Evolutionary conservation across 1,140 invertebrate species (phyloP), one percentile per base, ranked within the genome.

Genomic region (Bombus balteatus): DNA sequence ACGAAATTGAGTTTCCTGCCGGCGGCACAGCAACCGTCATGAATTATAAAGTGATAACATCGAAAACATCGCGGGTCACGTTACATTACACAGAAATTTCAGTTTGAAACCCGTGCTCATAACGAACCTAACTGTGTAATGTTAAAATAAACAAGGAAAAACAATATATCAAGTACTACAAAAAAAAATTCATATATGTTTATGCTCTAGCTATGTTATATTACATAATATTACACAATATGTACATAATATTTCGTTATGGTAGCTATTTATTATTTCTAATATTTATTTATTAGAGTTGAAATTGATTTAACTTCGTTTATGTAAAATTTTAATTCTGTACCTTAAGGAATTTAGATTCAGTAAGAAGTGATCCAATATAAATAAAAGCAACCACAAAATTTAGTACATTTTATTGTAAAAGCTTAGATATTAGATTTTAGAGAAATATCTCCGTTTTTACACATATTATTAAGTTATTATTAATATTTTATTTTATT

Each of bases 1-100:
- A 89, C 88, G 88, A 89, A 89, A 90, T 90, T 89, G 81, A 89
- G 80, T 32, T 66, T 84, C 85, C 71, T 66, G 66, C 84, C 66
- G 43, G 88, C 71, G 53, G 88, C n/a, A 53, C 22, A 65, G 32
- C 43, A 65, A 72, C 72, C 81, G 70, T 66, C 70, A 87, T 90
- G 88, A 90, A 90, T 90, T 90, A 90, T 87, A 85, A 68, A 87
- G 78, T 81, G 89, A 90, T 90, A 90, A 87, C 78, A 90, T 90
- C 89, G 66, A 43, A 81, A 79, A 66, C 85, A 85, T 87, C 77
- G 15, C 25, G 81, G 81, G 68, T 89, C 89, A 81, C 80, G 85
- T 90, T 90, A 89, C 88, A 68, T 87, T 83, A 90, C 74, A 82
- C 77, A 81, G 78, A 89, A 80, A 10, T 75, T 83, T 82, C 43